These are phyloP conservation scores for Cyclargus thomasi DNA, from an alignment of 1,140 invertebrate species.

Conservation along the genomic window DNA sequence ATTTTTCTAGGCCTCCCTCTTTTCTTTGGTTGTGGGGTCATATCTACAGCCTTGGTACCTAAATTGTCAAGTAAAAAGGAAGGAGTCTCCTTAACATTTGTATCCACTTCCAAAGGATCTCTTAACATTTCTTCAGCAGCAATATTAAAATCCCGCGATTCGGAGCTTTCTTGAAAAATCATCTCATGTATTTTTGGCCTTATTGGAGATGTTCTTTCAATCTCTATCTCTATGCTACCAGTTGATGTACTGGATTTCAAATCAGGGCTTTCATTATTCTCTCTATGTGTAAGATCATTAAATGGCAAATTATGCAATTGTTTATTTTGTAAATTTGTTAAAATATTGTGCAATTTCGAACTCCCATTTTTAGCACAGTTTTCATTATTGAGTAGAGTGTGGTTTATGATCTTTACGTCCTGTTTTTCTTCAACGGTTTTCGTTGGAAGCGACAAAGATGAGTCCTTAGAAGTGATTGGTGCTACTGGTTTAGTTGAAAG, in stretches of 20 bases:
- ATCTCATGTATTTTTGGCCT: conserved; percentile 56
- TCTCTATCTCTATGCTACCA: conserved; percentile 46
- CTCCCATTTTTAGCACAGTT: conserved; percentile 71
- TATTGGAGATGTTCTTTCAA: conserved; percentile 35
- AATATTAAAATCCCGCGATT: conserved; percentile 59
- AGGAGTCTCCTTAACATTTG: conserved; percentile 35
- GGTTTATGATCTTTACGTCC: conserved; percentile 42
- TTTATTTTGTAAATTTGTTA: conserved; percentile 64
- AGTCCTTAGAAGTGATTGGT: conserved; percentile 32
- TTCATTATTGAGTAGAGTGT: conserved; percentile 60
- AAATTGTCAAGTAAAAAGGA: conserved; percentile 29
- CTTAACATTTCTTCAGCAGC: conserved; percentile 57
- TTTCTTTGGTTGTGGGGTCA: conserved; percentile 66
- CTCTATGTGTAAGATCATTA: conserved; percentile 49
- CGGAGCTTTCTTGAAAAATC: conserved; percentile 67
- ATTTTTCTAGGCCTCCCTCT: conserved; percentile 70
- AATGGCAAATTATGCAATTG: conserved; percentile 51
- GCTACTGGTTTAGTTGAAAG: conserved; percentile 59
- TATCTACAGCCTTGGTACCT: conserved; percentile 37
- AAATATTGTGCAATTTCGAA: conserved; percentile 67
- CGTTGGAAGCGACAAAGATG: conserved; percentile 37
- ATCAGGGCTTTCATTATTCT: conserved; percentile 52
- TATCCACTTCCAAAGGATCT: conserved; percentile 66
- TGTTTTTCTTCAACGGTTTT: conserved; percentile 48
- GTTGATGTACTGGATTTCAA: conserved; percentile 63